These are phyloP conservation scores for Ichneumoninae sp. DNA, from an alignment of 2,888 invertebrate genomes.

Conservation along the genomic window DNA sequence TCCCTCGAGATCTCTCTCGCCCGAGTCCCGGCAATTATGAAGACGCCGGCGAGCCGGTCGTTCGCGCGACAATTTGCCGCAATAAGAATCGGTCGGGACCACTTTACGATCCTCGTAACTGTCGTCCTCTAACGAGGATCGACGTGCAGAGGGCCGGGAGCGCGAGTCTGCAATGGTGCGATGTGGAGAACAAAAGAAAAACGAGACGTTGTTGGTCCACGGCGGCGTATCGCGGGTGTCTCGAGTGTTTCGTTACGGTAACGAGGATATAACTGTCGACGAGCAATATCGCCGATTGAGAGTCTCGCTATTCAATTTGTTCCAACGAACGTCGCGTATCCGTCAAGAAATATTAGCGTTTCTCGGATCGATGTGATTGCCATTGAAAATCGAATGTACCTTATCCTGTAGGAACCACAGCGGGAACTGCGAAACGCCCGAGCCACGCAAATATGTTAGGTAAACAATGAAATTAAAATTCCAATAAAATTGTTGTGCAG, in stretches of 20 bases:
- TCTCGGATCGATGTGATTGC: background rate
- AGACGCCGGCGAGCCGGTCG: conserved; percentile 26
- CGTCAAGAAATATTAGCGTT: background rate
- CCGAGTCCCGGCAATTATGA: conserved; percentile 18
- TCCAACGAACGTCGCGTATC: background rate
- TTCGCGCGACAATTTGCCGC: conserved; percentile 27
- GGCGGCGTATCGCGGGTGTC: conserved; percentile 12
- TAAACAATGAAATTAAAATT: background rate
- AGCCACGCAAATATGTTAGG: background rate
- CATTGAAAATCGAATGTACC: background rate
- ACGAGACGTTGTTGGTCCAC: background rate
- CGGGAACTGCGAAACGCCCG: background rate
- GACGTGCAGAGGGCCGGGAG: conserved; percentile 20
- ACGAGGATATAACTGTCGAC: background rate
- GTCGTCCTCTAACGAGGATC: conserved; percentile 58
- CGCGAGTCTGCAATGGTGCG: background rate
- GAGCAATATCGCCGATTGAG: conserved; percentile 3
- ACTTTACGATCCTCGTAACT: conserved; percentile 62
- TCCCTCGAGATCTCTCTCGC: conserved; percentile 7
- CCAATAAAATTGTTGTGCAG: background rate
- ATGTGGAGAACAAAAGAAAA: background rate
- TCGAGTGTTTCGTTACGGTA: conserved; percentile 22
- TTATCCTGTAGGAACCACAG: background rate
- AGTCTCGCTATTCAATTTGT: background rate
- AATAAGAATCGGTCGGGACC: conserved; percentile 50